phyloP scores from a whole-genome alignment of 2,888 invertebrate genomes.

The Erannis defoliaria region DNA sequence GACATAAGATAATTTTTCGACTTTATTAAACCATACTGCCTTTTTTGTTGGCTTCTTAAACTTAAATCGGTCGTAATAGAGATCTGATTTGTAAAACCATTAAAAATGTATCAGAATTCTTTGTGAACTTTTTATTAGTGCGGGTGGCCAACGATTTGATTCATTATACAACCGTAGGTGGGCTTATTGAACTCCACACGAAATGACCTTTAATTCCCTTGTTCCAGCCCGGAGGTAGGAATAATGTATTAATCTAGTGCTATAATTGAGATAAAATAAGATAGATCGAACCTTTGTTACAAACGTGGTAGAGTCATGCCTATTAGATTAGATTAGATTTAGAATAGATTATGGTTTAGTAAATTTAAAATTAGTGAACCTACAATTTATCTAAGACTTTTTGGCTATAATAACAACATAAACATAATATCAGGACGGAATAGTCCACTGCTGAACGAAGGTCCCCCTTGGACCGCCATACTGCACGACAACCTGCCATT shows the following conservation, averaged over 20 bases:
- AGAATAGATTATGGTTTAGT: too few species aligned
- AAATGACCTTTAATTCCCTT: slow-evolving; percentile 83
- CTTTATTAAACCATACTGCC: too few species aligned
- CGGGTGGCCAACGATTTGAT: slow-evolving; percentile 80
- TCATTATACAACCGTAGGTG: slow-evolving; percentile 76
- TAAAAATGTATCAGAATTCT: slow-evolving; percentile 66
- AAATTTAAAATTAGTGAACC: too few species aligned
- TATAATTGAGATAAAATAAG: slow-evolving; percentile 64
- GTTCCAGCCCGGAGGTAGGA: slow-evolving; percentile 70
- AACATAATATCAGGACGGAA: too few species aligned
- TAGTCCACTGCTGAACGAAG: too few species aligned
- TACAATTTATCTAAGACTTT: too few species aligned
- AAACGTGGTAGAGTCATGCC: not conserved
- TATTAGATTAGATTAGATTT: not conserved
- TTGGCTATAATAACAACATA: too few species aligned
- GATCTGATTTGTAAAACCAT: slow-evolving; percentile 48
- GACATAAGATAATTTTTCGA: too few species aligned
- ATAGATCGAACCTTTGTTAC: not conserved
- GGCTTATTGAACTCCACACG: slow-evolving; percentile 69
- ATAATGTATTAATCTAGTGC: slow-evolving; percentile 76
- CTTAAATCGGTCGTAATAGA: not conserved
- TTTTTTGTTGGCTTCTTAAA: not conserved
- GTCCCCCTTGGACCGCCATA: too few species aligned
- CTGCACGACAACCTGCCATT: too few species aligned
- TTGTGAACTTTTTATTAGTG: slow-evolving; percentile 60